Conservation (phyloP, 2,113 vertebrate species). For the Muscicapa adusta region DNA sequence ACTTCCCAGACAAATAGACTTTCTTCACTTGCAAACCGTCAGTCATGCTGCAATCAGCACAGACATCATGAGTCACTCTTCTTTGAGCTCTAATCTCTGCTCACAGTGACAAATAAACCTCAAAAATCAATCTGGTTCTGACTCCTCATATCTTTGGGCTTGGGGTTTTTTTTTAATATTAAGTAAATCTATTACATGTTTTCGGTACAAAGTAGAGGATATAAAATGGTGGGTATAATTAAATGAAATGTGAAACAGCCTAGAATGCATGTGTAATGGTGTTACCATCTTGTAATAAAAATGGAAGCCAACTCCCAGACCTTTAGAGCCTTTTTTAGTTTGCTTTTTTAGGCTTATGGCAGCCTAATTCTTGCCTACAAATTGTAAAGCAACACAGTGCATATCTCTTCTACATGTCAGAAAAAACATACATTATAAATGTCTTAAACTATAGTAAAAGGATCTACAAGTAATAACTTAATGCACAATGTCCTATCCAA, state of each 20-base stretch:
- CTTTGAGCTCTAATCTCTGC: slow-evolving; percentile 61
- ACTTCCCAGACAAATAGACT: not conserved
- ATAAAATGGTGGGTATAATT: not conserved
- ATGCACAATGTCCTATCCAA: not conserved
- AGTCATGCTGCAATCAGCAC: slow-evolving; percentile 53
- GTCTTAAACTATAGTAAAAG: not conserved
- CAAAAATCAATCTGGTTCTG: slow-evolving; percentile 59
- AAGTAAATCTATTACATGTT: not conserved
- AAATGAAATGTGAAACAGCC: not conserved
- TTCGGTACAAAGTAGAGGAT: not conserved
- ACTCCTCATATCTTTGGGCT: not conserved
- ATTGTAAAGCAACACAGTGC: not conserved
- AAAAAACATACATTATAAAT: not conserved
- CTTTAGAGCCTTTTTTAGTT: not conserved
- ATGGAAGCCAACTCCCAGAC: not conserved
- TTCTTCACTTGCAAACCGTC: slow-evolving; percentile 39
- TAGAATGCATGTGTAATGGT: not conserved
- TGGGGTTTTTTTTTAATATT: not conserved
- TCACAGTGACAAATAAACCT: slow-evolving; percentile 60
- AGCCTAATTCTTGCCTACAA: not conserved
- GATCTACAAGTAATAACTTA: not conserved
- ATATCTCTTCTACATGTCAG: not conserved
- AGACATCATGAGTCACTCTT: slow-evolving; percentile 44
- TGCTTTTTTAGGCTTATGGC: not conserved
- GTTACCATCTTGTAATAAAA: not conserved